These are phyloP conservation scores for Plecturocebus donacophilus DNA, from an alignment of 2,113 vertebrate genomes.

Conservation along the genomic window DNA sequence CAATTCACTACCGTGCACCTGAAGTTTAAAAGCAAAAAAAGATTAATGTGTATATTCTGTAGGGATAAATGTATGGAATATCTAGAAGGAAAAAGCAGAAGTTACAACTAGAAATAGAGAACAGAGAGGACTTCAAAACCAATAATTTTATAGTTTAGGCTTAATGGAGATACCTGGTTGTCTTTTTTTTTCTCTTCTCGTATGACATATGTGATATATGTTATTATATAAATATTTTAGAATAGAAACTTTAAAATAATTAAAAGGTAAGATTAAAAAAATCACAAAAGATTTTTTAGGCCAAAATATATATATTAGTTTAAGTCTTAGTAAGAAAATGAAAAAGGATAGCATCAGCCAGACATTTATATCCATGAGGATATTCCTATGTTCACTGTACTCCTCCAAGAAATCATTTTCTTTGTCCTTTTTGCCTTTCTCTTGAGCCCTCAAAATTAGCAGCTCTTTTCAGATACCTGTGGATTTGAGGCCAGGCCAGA, in stretches of 20 bases:
- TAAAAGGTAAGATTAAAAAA: conserved; percentile 23
- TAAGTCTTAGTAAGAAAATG: neutral
- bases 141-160: neutral
- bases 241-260: neutral
- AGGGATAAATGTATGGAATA: neutral
- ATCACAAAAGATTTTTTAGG: neutral
- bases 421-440: neutral
- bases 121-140: neutral
- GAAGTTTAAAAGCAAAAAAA: conserved; percentile 9
- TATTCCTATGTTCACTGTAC: neutral
- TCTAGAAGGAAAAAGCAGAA: neutral
- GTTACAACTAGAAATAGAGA: neutral
- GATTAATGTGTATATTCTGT: neutral
- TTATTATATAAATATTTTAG: neutral
- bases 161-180: neutral
- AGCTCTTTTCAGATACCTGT: conserved; percentile 3
- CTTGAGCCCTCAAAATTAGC: neutral
- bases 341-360: neutral
- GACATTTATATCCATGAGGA: neutral
- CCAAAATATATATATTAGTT: neutral
- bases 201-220: neutral
- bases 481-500: neutral
- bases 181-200: neutral
- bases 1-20: neutral
- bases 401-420: neutral